phyloP scores from a whole-genome alignment of 2,888 invertebrate species.

The Scaptomyza caliginosa region DNA sequence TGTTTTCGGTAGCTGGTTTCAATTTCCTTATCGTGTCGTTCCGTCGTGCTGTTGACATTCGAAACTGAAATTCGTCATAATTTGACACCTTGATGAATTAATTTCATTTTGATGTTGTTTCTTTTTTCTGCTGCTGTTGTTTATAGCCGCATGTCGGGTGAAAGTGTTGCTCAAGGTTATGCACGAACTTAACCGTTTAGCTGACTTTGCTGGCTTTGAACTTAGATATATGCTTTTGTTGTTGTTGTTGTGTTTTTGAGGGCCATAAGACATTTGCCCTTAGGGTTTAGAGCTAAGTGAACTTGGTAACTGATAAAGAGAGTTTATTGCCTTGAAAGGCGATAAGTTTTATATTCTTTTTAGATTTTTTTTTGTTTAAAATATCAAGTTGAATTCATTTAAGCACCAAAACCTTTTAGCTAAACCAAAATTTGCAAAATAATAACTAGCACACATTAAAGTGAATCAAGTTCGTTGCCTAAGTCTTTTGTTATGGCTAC shows the following conservation, averaged over 20 bases:
- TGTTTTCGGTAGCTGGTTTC: conserved; percentile 19
- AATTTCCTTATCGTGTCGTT: conserved; percentile 10
- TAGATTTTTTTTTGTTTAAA: not conserved
- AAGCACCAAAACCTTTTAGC: not conserved
- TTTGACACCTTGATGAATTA: conserved; percentile 61
- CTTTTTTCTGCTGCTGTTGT: conserved; percentile 27
- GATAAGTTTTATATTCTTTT: not conserved
- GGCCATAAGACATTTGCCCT: conserved; percentile 45
- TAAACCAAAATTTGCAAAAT: not conserved
- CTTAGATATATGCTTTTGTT: conserved; percentile 28
- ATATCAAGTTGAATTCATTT: not conserved
- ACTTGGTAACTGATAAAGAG: conserved; percentile 38
- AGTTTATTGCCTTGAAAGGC: not conserved
- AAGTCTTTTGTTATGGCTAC: conserved; percentile 31
- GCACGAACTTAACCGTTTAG: conserved; percentile 36
- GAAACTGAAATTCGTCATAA: conserved; percentile 50
- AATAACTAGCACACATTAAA: not conserved
- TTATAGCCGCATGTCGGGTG: conserved; percentile 39
- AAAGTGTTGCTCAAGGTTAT: conserved; percentile 68
- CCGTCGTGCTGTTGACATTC: conserved; percentile 24
- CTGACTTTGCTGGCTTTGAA: conserved; percentile 50
- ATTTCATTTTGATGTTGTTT: conserved; percentile 47
- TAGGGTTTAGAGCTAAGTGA: conserved; percentile 36
- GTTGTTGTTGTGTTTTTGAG: conserved; percentile 1
- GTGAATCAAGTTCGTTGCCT: conserved; percentile 36